phyloP scores from a whole-genome alignment of 37 sponge, comb jelly and placozoan species.

The Chondrilla cf. caribensis region DNA sequence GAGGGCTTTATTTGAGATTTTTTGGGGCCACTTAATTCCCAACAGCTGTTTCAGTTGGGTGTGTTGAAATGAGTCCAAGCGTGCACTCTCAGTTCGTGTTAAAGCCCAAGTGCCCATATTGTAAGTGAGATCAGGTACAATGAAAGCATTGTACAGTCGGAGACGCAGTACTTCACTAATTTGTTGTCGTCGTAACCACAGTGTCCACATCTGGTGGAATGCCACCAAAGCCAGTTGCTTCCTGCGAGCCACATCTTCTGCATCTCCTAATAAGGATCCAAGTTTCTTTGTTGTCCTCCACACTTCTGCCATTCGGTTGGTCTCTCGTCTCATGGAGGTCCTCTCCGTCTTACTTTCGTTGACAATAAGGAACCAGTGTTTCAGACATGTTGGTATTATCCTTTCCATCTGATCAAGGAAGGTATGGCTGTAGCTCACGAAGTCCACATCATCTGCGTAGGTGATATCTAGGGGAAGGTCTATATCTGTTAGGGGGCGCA shows the following conservation, averaged over 20 bases:
- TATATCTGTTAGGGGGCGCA: slow-evolving; percentile 9
- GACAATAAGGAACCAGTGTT: slow-evolving; percentile 19
- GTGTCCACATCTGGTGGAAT: slow-evolving; percentile 21
- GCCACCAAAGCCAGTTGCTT: slow-evolving; percentile 25
- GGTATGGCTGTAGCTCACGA: slow-evolving; percentile 9
- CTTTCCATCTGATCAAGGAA: slow-evolving; percentile 13
- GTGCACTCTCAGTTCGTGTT: slow-evolving; percentile 15
- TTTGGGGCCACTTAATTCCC: slow-evolving; percentile 23
- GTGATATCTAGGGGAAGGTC: slow-evolving; percentile 19
- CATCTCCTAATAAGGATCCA: slow-evolving; percentile 24
- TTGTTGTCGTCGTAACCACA: slow-evolving; percentile 9
- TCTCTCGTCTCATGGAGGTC: slow-evolving; percentile 6
- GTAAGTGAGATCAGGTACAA: slow-evolving; percentile 22
- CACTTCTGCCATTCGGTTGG: slow-evolving; percentile 24
- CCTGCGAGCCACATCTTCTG: slow-evolving; percentile 9
- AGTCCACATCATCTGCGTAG: slow-evolving; percentile 35
- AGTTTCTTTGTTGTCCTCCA: slow-evolving; percentile 33
- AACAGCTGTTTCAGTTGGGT: slow-evolving; percentile 14
- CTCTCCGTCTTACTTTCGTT: slow-evolving; percentile 25
- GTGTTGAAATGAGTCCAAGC: slow-evolving; percentile 23
- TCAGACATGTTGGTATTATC: slow-evolving; percentile 4
- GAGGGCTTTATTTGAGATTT: slow-evolving; percentile 11
- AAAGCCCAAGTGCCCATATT: slow-evolving; percentile 25
- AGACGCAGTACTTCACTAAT: slow-evolving; percentile 13
- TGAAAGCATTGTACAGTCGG: slow-evolving; percentile 29